These are phyloP conservation scores for Toxotes jaculatrix DNA, from an alignment of 2,113 vertebrate species.

Conservation along the genomic window DNA sequence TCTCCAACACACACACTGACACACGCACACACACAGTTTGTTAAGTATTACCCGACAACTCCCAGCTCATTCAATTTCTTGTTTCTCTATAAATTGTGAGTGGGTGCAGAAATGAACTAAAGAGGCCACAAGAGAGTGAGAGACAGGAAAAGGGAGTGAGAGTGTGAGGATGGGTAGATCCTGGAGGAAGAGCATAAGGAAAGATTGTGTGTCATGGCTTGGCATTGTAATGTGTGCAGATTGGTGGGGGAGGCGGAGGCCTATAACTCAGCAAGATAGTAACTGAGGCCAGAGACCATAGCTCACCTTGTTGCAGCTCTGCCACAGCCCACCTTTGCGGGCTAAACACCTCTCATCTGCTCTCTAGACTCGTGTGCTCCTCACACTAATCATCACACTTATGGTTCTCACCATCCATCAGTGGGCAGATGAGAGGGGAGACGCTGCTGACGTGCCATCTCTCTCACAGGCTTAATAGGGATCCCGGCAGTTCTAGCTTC, in stretches of 20 bases:
- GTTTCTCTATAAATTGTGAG: conserved; percentile 10
- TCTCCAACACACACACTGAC: not conserved
- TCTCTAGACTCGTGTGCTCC: conserved; percentile 39
- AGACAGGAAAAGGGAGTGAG: not conserved
- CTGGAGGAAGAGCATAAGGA: conserved; percentile 45
- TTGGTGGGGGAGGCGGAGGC: conserved; percentile 61
- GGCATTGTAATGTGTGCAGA: conserved; percentile 72
- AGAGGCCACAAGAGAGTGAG: not conserved
- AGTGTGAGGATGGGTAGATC: not conserved
- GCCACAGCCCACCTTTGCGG: conserved; percentile 58
- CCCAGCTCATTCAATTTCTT: conserved; percentile 21
- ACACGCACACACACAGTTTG: not conserved
- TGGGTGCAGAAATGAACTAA: conserved; percentile 10
- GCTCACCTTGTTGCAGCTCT: conserved; percentile 62
- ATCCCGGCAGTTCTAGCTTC: conserved; percentile 30
- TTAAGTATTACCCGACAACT: not conserved
- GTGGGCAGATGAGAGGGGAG: conserved; percentile 54
- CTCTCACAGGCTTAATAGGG: conserved; percentile 32
- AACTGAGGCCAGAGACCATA: conserved; percentile 62
- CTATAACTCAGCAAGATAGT: conserved; percentile 73
- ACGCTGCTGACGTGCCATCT: conserved; percentile 25
- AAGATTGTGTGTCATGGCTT: conserved; percentile 58
- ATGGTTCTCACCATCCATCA: conserved; percentile 62
- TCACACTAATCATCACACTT: conserved; percentile 67
- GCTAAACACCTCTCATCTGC: conserved; percentile 62